A percentile compares a stretch with the other conserved stretches of the same genome.
These are phyloP conservation scores for Noturus placidus DNA, from an alignment of 2,113 vertebrate species.

Conservation along the genomic window DNA sequence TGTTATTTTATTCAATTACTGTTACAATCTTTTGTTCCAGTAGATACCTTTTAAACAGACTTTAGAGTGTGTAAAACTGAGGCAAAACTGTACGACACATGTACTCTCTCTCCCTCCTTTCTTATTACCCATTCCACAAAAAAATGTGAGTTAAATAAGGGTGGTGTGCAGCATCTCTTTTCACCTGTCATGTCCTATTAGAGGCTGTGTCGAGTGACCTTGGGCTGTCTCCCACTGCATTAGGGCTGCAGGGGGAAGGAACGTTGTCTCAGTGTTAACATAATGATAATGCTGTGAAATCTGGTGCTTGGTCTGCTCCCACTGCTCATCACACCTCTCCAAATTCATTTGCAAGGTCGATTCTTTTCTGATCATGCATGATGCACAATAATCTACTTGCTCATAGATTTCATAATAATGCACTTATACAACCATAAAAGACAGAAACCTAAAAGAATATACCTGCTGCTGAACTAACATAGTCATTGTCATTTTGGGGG, in stretches of 20 bases:
- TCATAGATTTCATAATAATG: constrained; percentile 40
- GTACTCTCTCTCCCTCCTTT: background rate
- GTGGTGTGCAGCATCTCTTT: constrained; percentile 68
- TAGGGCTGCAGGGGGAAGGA: constrained; percentile 52
- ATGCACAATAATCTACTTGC: constrained; percentile 54
- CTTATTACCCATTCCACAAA: constrained; percentile 42
- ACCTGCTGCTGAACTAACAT: background rate
- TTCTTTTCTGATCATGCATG: constrained; percentile 69
- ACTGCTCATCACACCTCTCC: constrained; percentile 75
- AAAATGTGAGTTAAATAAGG: constrained; percentile 69
- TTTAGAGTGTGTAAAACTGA: constrained; percentile 14
- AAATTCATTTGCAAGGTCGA: constrained; percentile 78
- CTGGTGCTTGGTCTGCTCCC: constrained; percentile 67
- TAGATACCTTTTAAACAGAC: constrained; percentile 27
- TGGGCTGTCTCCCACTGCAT: constrained; percentile 62
- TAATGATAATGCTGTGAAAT: constrained; percentile 80
- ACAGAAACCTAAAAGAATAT: background rate
- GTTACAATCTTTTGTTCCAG: background rate
- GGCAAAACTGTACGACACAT: background rate
- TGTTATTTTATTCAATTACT: background rate
- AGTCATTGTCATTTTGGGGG: background rate
- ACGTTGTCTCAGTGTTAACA: constrained; percentile 59
- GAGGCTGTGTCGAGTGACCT: constrained; percentile 70
- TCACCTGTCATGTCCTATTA: constrained; percentile 80
- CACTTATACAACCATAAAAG: constrained; percentile 5